Evolutionary conservation across 1,140 invertebrate genomes (phyloP), one percentile per base, ranked within the genome.

Genomic region (Trichomalopsis sarcophagae): DNA sequence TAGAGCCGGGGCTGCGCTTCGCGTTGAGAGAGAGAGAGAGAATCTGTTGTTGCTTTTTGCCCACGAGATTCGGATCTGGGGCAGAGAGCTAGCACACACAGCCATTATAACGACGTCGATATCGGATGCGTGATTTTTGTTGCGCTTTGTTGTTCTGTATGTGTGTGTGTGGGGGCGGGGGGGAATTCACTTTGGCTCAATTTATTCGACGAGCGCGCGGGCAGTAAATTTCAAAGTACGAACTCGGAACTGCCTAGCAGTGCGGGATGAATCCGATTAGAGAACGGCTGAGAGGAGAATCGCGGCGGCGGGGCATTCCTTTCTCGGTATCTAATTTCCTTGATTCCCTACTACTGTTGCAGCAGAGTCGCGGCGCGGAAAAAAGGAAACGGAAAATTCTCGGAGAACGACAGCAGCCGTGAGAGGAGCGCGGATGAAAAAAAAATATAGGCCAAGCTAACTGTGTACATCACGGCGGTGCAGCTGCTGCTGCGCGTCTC

Each of bases 401-500:
- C 10, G 33, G 55, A 62, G 27, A 27, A 27, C 55, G n/a, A 62
- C 55, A 21, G 55, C 21, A 62, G 55, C 5, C 55, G 55, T n/a
- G 55, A 62, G 55, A 62, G 55, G 55, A 62, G 55, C 21, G 3
- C 27, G 55, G n/a, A 62, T n/a, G 17, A 27, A 71, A 68, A 71
- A 71, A 71, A 71, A 71, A 71, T 71, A 71, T 71, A 71, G 68
- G 68, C 30, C 68, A 71, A 27, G 68, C 68, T 71, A 71, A 71
- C 68, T 71, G 68, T 71, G 30, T 30, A 27, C 27, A 30, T 62
- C 55, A 7, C 55, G n/a, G 55, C 17, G 0, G 40, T 9, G 10
- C 40, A 44, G 55, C 55, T 4, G 55, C 55, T 21, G 55, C 21
- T 62, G 55, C 55, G 55, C 0, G 21, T 21, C 2, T 62, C 55